A percentile compares a stretch with the other conserved stretches of the same genome.
phyloP scores from a whole-genome alignment of 2,113 vertebrate genomes.

The Oceanodroma tethys region DNA sequence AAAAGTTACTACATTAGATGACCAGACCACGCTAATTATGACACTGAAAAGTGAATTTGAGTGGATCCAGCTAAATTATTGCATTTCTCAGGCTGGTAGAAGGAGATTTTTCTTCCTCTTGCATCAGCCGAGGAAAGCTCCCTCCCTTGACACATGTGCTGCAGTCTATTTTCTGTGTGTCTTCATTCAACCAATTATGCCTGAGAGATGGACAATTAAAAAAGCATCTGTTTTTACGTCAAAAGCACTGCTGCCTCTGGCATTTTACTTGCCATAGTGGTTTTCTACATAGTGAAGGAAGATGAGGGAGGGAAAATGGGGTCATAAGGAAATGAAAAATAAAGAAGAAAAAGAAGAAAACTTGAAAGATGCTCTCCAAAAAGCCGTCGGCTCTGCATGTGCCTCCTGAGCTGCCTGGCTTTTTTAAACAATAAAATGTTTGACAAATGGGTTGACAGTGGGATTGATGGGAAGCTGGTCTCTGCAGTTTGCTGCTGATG shows the following conservation, averaged over 20 bases:
- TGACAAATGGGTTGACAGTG: not conserved
- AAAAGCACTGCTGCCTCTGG: not conserved
- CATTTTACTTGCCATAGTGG: not conserved
- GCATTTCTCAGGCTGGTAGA: not conserved
- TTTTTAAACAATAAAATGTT: not conserved
- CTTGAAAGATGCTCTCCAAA: not conserved
- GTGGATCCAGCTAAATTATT: not conserved
- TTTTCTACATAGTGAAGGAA: not conserved
- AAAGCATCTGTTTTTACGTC: slow-evolving; percentile 27
- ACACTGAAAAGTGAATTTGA: not conserved
- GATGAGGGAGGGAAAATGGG: not conserved
- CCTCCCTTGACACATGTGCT: not conserved
- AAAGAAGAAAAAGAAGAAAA: not conserved
- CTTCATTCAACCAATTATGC: not conserved
- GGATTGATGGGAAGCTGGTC: not conserved
- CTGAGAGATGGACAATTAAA: slow-evolving; percentile 48
- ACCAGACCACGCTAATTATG: not conserved
- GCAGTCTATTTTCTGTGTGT: not conserved
- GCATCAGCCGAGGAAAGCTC: not conserved
- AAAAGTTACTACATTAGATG: not conserved
- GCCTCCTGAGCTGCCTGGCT: not conserved
- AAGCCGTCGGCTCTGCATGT: fast-evolving
- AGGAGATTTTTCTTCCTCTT: not conserved
- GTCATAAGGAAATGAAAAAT: not conserved
- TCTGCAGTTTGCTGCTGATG: not conserved